Evolutionary conservation across 2,797 vertebrate species (phyloP).

Genomic region (Crenichthys baileyi): DNA sequence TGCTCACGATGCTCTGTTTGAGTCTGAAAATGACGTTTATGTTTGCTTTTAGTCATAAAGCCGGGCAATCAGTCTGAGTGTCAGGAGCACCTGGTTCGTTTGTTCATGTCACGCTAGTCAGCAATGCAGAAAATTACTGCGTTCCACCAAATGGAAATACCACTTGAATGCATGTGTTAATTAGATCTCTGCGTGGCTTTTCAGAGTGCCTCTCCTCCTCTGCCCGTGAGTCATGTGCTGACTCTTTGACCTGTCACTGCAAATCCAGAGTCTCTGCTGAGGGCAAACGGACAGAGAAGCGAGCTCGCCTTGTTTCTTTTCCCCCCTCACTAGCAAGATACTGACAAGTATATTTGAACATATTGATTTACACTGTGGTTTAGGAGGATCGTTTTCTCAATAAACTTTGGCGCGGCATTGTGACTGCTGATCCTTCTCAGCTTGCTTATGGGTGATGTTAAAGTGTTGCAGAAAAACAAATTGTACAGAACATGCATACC

Average conservation of each 20-base stretch:
- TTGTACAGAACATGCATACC: slow-evolving; percentile 9
- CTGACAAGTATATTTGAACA: slow-evolving; percentile 56
- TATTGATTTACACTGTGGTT: slow-evolving; percentile 64
- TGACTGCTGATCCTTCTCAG: slow-evolving; percentile 30
- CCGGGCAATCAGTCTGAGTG: slow-evolving; percentile 42
- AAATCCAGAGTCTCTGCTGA: slow-evolving; percentile 63
- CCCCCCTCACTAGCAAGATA: slow-evolving; percentile 36
- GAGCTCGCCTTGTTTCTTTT: slow-evolving; percentile 56
- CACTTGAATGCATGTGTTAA: slow-evolving; percentile 72
- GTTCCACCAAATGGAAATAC: slow-evolving; percentile 69
- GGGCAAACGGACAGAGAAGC: slow-evolving; percentile 57
- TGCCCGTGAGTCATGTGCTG: slow-evolving; percentile 70
- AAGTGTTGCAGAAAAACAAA: slow-evolving; percentile 18
- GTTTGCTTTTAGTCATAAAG: slow-evolving; percentile 27
- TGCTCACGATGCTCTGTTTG: slow-evolving; percentile 8
- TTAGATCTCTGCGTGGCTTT: slow-evolving; percentile 69
- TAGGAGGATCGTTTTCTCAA: slow-evolving; percentile 63
- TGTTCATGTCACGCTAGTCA: slow-evolving; percentile 58
- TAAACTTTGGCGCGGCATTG: slow-evolving; percentile 52
- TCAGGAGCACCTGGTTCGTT: slow-evolving; percentile 61
- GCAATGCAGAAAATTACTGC: slow-evolving; percentile 60
- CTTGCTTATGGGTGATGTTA: slow-evolving; percentile 31
- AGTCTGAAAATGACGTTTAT: slow-evolving; percentile 22
- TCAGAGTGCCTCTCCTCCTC: slow-evolving; percentile 63
- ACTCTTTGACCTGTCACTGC: slow-evolving; percentile 76